Base-by-base conservation (phyloP, 2,888 invertebrate genomes). In the Bruchidius siliquastri region DNA sequence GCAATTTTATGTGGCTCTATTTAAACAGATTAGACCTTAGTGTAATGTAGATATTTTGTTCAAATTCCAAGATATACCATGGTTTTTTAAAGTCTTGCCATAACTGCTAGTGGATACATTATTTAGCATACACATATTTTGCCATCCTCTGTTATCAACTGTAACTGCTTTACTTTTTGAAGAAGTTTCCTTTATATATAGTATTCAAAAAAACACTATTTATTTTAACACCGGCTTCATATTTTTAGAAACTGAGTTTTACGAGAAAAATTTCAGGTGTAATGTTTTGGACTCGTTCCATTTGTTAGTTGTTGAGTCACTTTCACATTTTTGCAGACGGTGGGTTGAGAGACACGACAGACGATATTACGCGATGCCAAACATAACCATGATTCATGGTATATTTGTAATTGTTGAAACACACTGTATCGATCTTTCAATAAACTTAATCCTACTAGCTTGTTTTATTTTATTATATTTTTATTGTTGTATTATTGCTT, bases 1-100 rank as follows among this genome's bases (percentile, higher is more conserved):
- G 22, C 74, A 77, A 81, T 83, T 76, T 80, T 80, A 79, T 76
- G 80, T 79, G 83, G 83, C 80, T 72, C 71, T 77, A 73, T 66
- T 79, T 79, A 74, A 80, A 83, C 83, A 75, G 79, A 75, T 69
- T 79, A 79, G 81, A 82, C 75, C 76, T 77, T 76, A 49, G 71
- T 49, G 32, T 74, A 66, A 70, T 71, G 69, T 26, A 71, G 77
- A 77, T 73, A 72, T 76, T 77, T 75, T 78, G 77, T 76, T 78
- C 76, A 79, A 78, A 79, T 80, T 79, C 81, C 81, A 81, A 79
- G 82, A 77, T 72, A 49, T 18, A 1, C 49, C 49, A 49, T 1
- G 3, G 6, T 49, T 4, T 49, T 49, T 13, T 26, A 13, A 49
- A 49, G 1, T 1, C 18, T 49, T 18, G 3, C 1, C 13, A 13